Evolutionary conservation across 2,113 vertebrate species (phyloP), one percentile per base, ranked within the genome.

Genomic region (Psilopogon haemacephalus): DNA sequence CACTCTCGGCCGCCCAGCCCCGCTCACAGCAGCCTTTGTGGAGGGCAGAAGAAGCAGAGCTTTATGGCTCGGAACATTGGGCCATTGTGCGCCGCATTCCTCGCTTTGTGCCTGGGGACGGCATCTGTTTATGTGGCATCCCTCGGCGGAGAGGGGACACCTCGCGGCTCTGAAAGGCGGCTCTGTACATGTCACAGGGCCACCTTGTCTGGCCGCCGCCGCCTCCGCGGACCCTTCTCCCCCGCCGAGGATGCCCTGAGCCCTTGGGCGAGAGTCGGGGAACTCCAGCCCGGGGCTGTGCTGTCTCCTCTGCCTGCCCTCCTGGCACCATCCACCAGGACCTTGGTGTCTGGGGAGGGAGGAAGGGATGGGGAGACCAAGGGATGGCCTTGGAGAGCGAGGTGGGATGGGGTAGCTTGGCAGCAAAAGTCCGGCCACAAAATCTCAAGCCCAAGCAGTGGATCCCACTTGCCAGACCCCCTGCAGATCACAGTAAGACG

Each of bases 41-140:
- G 82, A 60, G 58, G 89, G 75, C 92, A 77, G 85, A 96, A 97
- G 96, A 97, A 97, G 91, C 11, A 30, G 80, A 83, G 96, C 97
- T 97, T 98, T 98, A 95, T 98, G 72, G 92, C 27, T 37, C 85
- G 37, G 44, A 97, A 98, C 97, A 98, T 93, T 98, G 95, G 94
- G 38, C 91, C 95, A 90, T 98, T 98, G 97, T 98, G 92, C 26
- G 21, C 87, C 54, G 40, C 96, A 97, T 97, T 97, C 97, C 97
- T 97, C 33, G 4, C 96, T 83, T 60, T 11, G 70, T 81, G 94
- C 77, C 35, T 67, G 73, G 55, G 93, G 83, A 96, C 8, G 64
- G 80, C 95, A 84, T 77, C 95, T 93, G 76, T 67, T 67, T 88
- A 91, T 46, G 95, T 84, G 89, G 95, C 97, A 97, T 94, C 76